Evolutionary conservation across 2,888 invertebrate species (phyloP).

Genomic region (Ochropleura plecta): DNA sequence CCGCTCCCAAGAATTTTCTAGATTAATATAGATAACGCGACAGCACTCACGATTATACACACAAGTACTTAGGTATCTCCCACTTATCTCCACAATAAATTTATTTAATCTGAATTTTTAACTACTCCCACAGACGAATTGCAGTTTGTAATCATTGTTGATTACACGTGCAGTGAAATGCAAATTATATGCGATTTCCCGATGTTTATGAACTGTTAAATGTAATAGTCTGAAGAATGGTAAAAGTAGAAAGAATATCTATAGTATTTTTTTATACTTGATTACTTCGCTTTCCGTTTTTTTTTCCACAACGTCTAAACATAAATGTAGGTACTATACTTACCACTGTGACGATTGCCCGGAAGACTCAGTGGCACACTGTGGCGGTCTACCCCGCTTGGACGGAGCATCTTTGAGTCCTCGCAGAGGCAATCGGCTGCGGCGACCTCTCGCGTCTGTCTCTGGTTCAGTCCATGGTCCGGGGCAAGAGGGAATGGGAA

Average conservation of each 20-base stretch:
- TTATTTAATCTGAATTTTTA: conserved; percentile 39
- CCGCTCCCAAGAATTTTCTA: conserved; percentile 50
- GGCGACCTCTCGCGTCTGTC: too few relatives aligned
- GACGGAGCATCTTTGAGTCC: too few relatives aligned
- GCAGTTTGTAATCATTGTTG: conserved; percentile 32
- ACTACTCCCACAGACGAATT: conserved; percentile 42
- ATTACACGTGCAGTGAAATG: conserved; percentile 47
- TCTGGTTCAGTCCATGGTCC: too few relatives aligned
- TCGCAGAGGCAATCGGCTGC: too few relatives aligned
- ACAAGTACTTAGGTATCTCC: conserved; percentile 21
- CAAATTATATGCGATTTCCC: conserved; percentile 49
- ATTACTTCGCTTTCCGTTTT: not conserved
- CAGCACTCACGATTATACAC: conserved; percentile 43
- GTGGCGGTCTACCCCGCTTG: too few relatives aligned
- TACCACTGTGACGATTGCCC: too few relatives aligned
- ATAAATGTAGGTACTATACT: too few relatives aligned
- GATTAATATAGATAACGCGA: conserved; percentile 53
- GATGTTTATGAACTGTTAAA: conserved; percentile 54
- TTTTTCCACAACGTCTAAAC: not conserved
- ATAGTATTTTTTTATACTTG: not conserved
- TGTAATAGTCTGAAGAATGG: not conserved
- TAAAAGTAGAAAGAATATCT: not conserved
- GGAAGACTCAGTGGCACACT: too few relatives aligned
- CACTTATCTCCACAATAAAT: conserved; percentile 44
- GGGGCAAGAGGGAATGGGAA: too few relatives aligned